Percentiles rank a stretch among this genome's conserved stretches.
phyloP scores from a whole-genome alignment of 2,797 vertebrate species.

The Mycteria americana region DNA sequence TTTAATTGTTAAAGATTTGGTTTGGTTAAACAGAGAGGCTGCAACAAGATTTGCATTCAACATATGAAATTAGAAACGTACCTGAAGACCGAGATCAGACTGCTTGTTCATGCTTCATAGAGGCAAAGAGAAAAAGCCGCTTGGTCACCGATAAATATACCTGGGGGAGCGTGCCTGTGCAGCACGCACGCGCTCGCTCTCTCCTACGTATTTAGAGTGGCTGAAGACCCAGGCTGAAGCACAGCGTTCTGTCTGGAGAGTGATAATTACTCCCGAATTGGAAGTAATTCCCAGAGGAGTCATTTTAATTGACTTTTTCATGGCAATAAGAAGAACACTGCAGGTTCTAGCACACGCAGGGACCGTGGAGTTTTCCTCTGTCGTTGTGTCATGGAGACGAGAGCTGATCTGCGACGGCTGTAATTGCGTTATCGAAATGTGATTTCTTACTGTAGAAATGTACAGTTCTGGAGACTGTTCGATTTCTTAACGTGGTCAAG shows the following conservation, averaged over 20 bases:
- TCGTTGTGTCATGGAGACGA: not conserved
- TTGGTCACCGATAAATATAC: not conserved
- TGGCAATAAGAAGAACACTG: slow-evolving; percentile 72
- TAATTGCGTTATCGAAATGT: slow-evolving; percentile 41
- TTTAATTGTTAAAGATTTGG: slow-evolving; percentile 63
- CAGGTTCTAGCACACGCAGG: slow-evolving; percentile 30
- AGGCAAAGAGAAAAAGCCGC: slow-evolving; percentile 1
- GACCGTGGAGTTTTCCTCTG: slow-evolving; percentile 49
- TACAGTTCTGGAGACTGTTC: slow-evolving; percentile 54
- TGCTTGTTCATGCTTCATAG: not conserved
- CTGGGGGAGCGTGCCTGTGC: not conserved
- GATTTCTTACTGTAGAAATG: slow-evolving; percentile 63
- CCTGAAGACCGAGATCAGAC: slow-evolving; percentile 20
- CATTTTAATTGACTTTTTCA: slow-evolving; percentile 55
- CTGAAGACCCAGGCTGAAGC: slow-evolving; percentile 39
- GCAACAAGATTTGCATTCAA: slow-evolving; percentile 42
- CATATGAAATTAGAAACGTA: not conserved
- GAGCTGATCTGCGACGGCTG: slow-evolving; percentile 18
- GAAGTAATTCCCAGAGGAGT: slow-evolving; percentile 41
- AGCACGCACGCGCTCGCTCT: not conserved
- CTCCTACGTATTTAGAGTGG: not conserved
- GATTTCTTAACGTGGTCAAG: slow-evolving; percentile 48
- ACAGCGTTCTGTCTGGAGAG: slow-evolving; percentile 38
- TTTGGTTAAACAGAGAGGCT: slow-evolving; percentile 59
- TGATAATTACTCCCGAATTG: slow-evolving; percentile 42